Base-by-base conservation (phyloP, 2,888 invertebrate genomes). In the Girardia tigrina region DNA sequence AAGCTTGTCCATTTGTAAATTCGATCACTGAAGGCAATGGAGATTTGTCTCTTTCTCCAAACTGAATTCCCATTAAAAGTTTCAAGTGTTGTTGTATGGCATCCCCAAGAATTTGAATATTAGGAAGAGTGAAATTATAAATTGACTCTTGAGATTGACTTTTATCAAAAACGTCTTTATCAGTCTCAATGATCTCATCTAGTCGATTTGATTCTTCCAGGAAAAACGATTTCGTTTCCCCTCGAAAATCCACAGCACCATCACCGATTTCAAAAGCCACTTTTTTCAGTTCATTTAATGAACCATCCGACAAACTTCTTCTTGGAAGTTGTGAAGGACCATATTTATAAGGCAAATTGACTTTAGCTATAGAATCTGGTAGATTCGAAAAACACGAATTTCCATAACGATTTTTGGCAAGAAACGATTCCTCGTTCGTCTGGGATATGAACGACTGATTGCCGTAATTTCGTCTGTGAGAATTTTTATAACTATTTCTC, bases 61-160 rank as follows among this genome's bases (percentile, higher is more conserved):
- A 56, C n/a, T 56, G 56, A 56, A 56, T 56, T 20, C 56, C 23
- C 56, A 56, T 56, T 56, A 56, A n/a, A 4, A 56, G 20, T n/a
- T 56, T 56, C 56, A 56, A 56, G 23, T 56, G 56, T 23, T 56
- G 56, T 56, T 56, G 56, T 6, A 56, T 56, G n/a, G 56, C 56
- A n/a, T 56, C 56, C n/a, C 56, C 56, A 16, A 56, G 56, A 16
- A 56, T 56, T 16, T 56, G 56, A n/a, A 56, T 56, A 56, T 56
- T 56, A 20, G 56, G 56, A 8, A 56, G n/a, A 12, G 56, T 56
- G 56, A 56, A 56, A 56, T 56, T 56, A n/a, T 56, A 56, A 56
- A 56, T 56, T 6, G 56, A 56, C 23, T 56, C 56, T 56, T 56
- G 56, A 4, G 56, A 56, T n/a, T 56, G 56, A 56, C n/a, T 56